Percentiles rank a stretch among this genome's conserved stretches.
These are phyloP conservation scores for Rhopalosiphum padi DNA, from an alignment of 1,140 invertebrate species.

Conservation along the genomic window DNA sequence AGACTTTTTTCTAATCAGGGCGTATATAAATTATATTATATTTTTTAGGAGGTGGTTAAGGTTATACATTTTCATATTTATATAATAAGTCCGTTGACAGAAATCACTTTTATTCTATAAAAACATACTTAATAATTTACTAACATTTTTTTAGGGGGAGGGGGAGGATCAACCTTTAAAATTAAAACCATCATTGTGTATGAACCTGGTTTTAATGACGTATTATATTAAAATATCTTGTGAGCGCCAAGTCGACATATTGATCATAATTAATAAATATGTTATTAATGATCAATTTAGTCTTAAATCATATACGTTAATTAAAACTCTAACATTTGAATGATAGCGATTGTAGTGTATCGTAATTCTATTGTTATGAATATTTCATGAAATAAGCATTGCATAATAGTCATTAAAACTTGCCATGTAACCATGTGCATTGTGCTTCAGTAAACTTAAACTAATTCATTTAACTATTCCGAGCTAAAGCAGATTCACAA, in stretches of 20 bases:
- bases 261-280: neutral
- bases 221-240: neutral
- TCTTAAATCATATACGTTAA: neutral
- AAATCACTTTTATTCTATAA: too few relatives aligned
- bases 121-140: too few relatives aligned
- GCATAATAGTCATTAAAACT: neutral
- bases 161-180: too few relatives aligned
- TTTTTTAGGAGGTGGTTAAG: too few relatives aligned
- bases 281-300: neutral
- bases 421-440: neutral
- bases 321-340: neutral
- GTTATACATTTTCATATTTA: too few relatives aligned
- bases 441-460: neutral
- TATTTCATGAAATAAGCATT: neutral
- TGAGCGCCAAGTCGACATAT: too few relatives aligned
- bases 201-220: neutral
- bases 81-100: too few relatives aligned
- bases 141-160: too few relatives aligned
- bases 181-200: too few relatives aligned
- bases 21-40: too few relatives aligned
- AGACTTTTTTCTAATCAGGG: neutral
- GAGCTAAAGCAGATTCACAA: neutral
- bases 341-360: neutral
- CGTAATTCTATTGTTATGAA: neutral
- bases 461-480: neutral